Evolutionary conservation across 2,888 invertebrate genomes (phyloP), one percentile per base, ranked within the genome.

Genomic region (Salpingus planirostris): DNA sequence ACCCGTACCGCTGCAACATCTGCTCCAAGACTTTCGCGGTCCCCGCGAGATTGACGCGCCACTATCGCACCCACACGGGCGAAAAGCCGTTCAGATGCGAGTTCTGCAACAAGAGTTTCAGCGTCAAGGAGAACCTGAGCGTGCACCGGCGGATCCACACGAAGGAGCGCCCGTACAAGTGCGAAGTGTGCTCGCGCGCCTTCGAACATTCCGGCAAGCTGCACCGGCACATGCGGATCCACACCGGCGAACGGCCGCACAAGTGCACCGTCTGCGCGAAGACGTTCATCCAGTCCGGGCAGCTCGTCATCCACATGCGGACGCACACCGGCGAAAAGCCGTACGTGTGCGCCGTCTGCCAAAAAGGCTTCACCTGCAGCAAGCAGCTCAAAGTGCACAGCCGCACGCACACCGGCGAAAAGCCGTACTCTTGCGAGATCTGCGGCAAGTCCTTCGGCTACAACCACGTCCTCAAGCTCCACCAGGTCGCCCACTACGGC

Each of bases 341-440:
- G 0, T 90, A 89, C 59, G 78, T 80, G 2, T 78, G 77, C 46
- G 71, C 78, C 60, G 64, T 86, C 64, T 91, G 90, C 59, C 84
- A 82, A 27, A 91, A 91, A 59, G 89, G 89, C 3, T 91, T 91
- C 65, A 90, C 90, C 2, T 90, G 90, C 62, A 88, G 88, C 42
- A 90, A 90, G 58, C 90, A 90, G 61, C 70, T 91, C 10, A 90
- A 90, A 62, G 90, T 90, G 15, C 91, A 91, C 62, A 88, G 88
- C 14, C 75, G 90, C 21, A 90, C 90, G 1, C 90, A 90, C 57
- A 90, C 90, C 0, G 90, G 90, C 2, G 90, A 90, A 55, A 84
- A 90, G 46, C 90, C 90, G 0, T 90, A 90, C 56, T 84, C 85
- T 28, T 90, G 90, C 63, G 89, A 90, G 59, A 89, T 90, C 44